phyloP scores from a whole-genome alignment of 2,113 vertebrate genomes.

The Scalopus aquaticus region DNA sequence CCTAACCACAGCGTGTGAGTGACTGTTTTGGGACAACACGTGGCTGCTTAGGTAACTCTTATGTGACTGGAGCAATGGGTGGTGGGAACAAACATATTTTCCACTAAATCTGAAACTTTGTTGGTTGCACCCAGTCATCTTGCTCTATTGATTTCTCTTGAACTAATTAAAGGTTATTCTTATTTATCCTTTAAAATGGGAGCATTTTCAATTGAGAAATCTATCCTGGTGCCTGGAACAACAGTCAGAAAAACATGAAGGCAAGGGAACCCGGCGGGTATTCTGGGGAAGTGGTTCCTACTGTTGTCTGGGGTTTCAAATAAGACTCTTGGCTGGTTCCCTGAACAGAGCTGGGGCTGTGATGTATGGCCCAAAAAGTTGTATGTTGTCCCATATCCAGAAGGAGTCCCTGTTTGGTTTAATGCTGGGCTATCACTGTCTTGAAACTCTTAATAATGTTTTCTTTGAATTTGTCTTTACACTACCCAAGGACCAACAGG shows the following conservation, averaged over 20 bases:
- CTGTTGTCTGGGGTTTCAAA: neutral
- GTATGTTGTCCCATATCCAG: neutral
- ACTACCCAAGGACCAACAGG: no score
- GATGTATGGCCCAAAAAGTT: neutral
- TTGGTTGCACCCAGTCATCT: neutral
- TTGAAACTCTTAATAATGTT: neutral
- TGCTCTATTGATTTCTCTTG: neutral
- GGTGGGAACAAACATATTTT: neutral
- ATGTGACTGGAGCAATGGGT: no score
- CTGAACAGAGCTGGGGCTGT: neutral
- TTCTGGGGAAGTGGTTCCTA: neutral
- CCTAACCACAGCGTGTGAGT: no score
- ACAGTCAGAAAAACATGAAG: neutral
- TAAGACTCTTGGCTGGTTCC: neutral
- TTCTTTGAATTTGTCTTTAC: neutral
- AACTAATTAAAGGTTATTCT: neutral
- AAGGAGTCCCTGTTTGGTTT: neutral
- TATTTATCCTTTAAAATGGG: neutral
- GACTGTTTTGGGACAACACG: neutral
- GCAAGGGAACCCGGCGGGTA: no score
- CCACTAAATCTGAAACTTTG: neutral
- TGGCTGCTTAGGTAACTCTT: neutral
- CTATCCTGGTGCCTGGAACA: neutral
- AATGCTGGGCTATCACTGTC: neutral
- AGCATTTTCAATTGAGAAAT: neutral